Evolutionary conservation across 2,888 invertebrate species (phyloP).

Genomic region (Trissolcus japonicus): DNA sequence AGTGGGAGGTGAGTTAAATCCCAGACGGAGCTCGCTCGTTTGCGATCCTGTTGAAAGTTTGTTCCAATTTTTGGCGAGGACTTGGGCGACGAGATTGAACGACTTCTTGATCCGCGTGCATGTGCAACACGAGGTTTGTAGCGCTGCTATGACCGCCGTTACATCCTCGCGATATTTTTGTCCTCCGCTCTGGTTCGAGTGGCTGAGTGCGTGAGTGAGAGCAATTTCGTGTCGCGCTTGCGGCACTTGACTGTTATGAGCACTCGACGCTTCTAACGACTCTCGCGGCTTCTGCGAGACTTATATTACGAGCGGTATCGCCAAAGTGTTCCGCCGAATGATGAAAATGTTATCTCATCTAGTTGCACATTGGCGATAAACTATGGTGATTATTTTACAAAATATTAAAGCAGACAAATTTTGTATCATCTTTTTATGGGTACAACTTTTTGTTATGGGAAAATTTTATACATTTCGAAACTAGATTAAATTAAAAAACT

Average conservation of each 20-base stretch:
- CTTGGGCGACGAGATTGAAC: constrained; percentile 40
- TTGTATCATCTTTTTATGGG: no score
- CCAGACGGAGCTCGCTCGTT: constrained; percentile 20
- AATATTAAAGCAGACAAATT: no score
- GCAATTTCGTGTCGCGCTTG: constrained; percentile 59
- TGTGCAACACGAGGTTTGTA: no score
- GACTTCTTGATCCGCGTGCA: constrained; percentile 38
- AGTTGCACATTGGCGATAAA: neutral
- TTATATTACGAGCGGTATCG: constrained; percentile 45
- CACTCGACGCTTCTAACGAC: constrained; percentile 53
- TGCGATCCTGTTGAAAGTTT: constrained; percentile 39
- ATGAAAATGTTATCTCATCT: no score
- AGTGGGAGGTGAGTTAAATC: constrained; percentile 14
- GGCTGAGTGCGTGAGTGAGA: constrained; percentile 49
- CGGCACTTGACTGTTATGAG: constrained; percentile 50
- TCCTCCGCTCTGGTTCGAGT: constrained; percentile 30
- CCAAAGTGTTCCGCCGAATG: constrained; percentile 20
- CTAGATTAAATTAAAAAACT: no score
- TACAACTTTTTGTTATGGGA: no score
- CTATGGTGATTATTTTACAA: no score
- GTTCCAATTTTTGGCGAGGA: constrained; percentile 46
- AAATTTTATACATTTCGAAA: no score
- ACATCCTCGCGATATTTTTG: constrained; percentile 18
- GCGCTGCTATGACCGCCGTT: no score
- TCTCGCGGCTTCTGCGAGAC: constrained; percentile 42